Conservation (phyloP, 2,888 invertebrate genomes). For the Epinotia demarniana region DNA sequence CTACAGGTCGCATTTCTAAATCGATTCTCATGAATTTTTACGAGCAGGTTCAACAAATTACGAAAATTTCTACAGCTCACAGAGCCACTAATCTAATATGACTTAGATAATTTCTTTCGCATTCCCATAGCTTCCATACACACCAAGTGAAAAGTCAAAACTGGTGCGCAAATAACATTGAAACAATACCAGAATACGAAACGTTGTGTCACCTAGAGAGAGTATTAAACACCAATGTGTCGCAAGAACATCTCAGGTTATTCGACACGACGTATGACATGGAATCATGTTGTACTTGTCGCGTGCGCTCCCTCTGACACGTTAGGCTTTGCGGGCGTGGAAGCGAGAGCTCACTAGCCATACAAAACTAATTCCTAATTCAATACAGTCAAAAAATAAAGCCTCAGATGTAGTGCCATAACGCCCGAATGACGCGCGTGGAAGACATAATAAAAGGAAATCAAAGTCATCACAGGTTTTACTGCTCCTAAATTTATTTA, state of each 20-base stretch:
- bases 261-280: neutral
- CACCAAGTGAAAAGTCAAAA: neutral
- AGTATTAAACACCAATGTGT: neutral
- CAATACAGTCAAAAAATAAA: neutral
- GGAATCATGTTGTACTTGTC: neutral
- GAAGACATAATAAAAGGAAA: slow-evolving; percentile 70
- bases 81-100: no score
- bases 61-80: no score
- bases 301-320: neutral
- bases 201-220: neutral
- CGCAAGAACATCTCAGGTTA: neutral
- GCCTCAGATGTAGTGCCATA: slow-evolving; percentile 31
- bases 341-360: neutral
- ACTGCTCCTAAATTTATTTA: slow-evolving; percentile 71
- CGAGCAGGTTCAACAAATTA: no score
- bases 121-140: no score
- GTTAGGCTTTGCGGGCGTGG: neutral
- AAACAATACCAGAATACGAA: neutral
- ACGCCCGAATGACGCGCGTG: slow-evolving; percentile 59
- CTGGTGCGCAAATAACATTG: neutral
- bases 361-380: neutral
- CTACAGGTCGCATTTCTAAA: no score
- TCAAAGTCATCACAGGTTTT: slow-evolving; percentile 71
- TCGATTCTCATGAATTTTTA: no score
- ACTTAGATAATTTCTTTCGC: no score